These are phyloP conservation scores for Aleiodes testaceus DNA, from an alignment of 2,888 invertebrate species.

Conservation along the genomic window DNA sequence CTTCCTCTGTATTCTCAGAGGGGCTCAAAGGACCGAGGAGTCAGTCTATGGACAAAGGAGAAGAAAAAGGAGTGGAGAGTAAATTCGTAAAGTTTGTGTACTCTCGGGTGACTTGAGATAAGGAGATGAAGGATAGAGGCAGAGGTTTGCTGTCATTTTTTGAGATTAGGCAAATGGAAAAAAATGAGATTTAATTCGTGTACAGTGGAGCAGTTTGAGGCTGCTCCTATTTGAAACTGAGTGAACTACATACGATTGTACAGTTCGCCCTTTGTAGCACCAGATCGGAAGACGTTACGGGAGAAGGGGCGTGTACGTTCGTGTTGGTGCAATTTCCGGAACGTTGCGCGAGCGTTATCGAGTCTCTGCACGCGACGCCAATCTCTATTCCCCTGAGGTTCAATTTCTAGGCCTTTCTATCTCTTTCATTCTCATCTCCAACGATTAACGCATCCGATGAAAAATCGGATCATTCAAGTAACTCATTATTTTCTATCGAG, in stretches of 20 bases:
- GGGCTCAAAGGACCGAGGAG: conserved; percentile 17
- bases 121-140: background rate
- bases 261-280: conserved; percentile 15
- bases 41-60: conserved; percentile 11
- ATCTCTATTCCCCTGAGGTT: conserved; percentile 31
- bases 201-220: no score
- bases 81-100: conserved; percentile 37
- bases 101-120: conserved; percentile 20
- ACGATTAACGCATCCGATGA: conserved; percentile 12
- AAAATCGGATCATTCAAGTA: background rate
- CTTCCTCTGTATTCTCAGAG: background rate
- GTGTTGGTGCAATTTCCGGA: conserved; percentile 47
- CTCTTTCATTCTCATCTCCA: background rate
- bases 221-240: background rate
- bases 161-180: background rate
- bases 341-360: conserved; percentile 40
- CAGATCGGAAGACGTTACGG: conserved; percentile 30
- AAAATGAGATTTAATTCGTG: no score
- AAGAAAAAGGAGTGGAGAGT: background rate
- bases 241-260: conserved; percentile 25
- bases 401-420: background rate
- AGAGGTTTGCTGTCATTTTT: background rate
- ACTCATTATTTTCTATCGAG: conserved; percentile 27
- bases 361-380: conserved; percentile 41
- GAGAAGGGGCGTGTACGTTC: conserved; percentile 34